Evolutionary conservation across 2,113 vertebrate genomes (phyloP).

Genomic region (Phalacrocorax carbo): DNA sequence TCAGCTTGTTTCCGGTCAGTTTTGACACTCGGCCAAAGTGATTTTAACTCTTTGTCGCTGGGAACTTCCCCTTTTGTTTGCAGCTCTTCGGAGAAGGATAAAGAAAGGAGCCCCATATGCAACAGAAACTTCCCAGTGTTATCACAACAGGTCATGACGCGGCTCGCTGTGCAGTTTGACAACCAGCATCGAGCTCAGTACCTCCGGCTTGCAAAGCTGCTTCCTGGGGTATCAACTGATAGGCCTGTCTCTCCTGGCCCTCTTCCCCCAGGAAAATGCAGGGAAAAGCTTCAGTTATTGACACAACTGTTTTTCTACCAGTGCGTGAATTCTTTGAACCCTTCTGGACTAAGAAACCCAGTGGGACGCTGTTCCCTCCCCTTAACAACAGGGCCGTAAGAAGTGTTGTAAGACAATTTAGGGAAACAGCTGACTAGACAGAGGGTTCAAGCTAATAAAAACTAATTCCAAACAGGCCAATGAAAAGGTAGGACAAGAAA

Average conservation of each 20-base stretch:
- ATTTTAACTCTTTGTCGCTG: not conserved
- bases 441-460: not conserved
- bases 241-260: not conserved
- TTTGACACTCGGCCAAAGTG: not conserved
- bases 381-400: not conserved
- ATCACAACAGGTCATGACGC: accelerated
- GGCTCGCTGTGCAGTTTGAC: not conserved
- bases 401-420: not conserved
- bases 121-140: not conserved
- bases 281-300: not conserved
- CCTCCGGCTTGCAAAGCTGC: not conserved
- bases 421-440: not conserved
- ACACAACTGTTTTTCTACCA: not conserved
- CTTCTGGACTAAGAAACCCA: not conserved
- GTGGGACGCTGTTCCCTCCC: accelerated
- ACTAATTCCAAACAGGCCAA: not conserved
- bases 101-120: not conserved
- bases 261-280: not conserved
- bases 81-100: not conserved
- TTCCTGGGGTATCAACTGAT: not conserved
- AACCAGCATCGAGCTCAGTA: not conserved
- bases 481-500: not conserved
- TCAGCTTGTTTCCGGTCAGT: not conserved
- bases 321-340: not conserved
- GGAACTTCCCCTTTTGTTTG: accelerated